Conservation (phyloP, 2,797 vertebrate genomes). For the Oryzias sinensis region DNA sequence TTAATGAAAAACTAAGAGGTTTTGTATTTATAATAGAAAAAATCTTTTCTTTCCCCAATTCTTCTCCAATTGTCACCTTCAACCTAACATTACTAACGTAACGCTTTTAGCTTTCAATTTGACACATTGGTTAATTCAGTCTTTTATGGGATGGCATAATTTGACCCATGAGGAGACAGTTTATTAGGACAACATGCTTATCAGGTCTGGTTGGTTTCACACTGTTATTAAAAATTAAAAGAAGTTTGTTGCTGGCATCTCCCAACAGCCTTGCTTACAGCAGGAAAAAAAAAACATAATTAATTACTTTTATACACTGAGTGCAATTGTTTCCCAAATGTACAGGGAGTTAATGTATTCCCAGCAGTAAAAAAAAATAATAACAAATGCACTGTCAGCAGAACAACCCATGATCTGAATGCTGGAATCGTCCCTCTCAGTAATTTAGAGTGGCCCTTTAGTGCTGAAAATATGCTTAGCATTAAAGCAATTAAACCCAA, state of each 20-base stretch:
- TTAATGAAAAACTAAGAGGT: too few relatives aligned
- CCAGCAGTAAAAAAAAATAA: slow-evolving; percentile 7
- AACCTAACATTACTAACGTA: too few relatives aligned
- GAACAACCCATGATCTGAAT: slow-evolving; percentile 44
- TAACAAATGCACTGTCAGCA: slow-evolving; percentile 43
- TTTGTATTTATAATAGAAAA: too few relatives aligned
- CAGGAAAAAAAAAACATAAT: neutral
- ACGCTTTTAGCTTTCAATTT: too few relatives aligned
- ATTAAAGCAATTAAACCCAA: slow-evolving; percentile 40
- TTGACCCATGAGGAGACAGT: neutral
- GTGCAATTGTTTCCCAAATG: slow-evolving; percentile 28
- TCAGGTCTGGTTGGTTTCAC: slow-evolving; percentile 16
- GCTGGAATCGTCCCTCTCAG: slow-evolving; percentile 48
- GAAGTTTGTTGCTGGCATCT: slow-evolving; percentile 8
- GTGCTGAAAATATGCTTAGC: slow-evolving; percentile 50
- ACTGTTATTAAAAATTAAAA: slow-evolving; percentile 17
- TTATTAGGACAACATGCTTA: slow-evolving; percentile 13
- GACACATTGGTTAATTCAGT: neutral
- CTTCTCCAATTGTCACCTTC: too few relatives aligned
- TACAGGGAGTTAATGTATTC: slow-evolving; percentile 14
- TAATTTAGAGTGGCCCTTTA: slow-evolving; percentile 35
- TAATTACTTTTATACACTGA: slow-evolving; percentile 20
- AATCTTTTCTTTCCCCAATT: too few relatives aligned
- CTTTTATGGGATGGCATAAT: slow-evolving; percentile 9
- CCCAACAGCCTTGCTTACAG: neutral